Base-by-base conservation (phyloP, 2,797 vertebrate species). In the Merluccius polli region DNA sequence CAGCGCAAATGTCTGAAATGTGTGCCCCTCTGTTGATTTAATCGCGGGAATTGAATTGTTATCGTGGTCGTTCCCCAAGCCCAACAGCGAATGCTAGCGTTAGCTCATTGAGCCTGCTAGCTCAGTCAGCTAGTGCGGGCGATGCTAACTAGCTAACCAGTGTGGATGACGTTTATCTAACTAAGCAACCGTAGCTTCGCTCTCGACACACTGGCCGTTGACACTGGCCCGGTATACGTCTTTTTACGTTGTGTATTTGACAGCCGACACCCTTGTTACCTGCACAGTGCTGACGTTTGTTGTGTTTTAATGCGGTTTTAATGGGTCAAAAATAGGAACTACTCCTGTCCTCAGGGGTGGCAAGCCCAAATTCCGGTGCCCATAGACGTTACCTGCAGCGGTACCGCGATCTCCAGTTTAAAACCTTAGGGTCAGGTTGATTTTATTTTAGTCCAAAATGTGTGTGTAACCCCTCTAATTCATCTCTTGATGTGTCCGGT, bases 91-190 rank as follows among this genome's bases (percentile, higher is more conserved):
- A 83, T 85, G 89, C 87, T 87, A 85, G 77, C 82, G 33, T 38
- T 69, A 65, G 75, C n/a, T 74, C 67, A 41, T 44, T 36, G 72
- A 76, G 89, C 89, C 88, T 68, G 65, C 31, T 69, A 30, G 67
- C 67, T 30, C 27, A 16, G 32, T 16, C 29, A 89, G 77, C 89
- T 91, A 90, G 91, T 69, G 90, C 79, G 70, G 78, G 65, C 67
- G 88, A 91, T 82, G 90, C 89, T 90, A 90, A 87, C 89, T 89
- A 87, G 86, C 89, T 80, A 82, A 88, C 74, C 79, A 80, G 87
- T 90, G 88, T 88, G 89, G 90, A 89, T 92, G 90, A 93, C 91
- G 89, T 92, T 92, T 90, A 88, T 90, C 88, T 84, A 68, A 75
- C 88, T 85, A 86, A 90, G 89, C 88, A 18, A 16, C 12, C 18